A percentile compares a stretch with the other conserved stretches of the same genome.
phyloP scores from a whole-genome alignment of 2,113 vertebrate species.

The Casuarius casuarius region DNA sequence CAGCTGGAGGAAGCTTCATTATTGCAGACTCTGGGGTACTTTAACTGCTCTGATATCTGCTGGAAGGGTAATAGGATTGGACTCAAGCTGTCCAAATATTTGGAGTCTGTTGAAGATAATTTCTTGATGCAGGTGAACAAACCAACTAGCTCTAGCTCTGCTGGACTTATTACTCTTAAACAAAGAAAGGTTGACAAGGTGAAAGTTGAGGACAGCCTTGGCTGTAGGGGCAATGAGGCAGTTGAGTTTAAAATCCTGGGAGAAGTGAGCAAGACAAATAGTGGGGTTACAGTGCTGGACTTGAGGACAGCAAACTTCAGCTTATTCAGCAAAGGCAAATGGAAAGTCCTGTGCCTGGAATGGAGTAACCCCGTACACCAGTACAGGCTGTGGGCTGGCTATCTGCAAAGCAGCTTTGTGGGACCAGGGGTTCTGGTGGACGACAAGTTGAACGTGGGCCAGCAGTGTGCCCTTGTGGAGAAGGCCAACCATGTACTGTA shows the following conservation, averaged over 20 bases:
- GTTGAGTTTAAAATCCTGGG: not conserved
- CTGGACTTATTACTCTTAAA: not conserved
- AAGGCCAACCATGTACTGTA: too few relatives aligned
- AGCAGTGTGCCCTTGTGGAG: not conserved
- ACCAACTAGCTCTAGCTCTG: not conserved
- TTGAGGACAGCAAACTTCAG: not conserved
- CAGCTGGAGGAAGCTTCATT: not conserved
- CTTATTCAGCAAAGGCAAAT: not conserved
- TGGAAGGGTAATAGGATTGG: not conserved
- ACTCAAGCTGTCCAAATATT: not conserved
- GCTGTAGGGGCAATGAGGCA: not conserved
- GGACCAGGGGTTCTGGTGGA: rapidly evolving
- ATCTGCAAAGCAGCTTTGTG: not conserved
- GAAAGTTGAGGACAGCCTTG: not conserved
- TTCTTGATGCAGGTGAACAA: not conserved
- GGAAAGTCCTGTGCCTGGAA: not conserved
- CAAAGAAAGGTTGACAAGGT: not conserved
- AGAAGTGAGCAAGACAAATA: not conserved
- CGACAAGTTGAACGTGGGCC: not conserved
- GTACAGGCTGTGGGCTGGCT: not conserved
- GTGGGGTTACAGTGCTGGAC: not conserved
- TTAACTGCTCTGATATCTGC: not conserved
- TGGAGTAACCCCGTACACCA: not conserved
- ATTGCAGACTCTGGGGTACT: not conserved
- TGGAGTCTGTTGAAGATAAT: not conserved